Evolutionary conservation across 2,888 invertebrate species (phyloP), one percentile per base, ranked within the genome.

Genomic region (Zelleria hepariella): DNA sequence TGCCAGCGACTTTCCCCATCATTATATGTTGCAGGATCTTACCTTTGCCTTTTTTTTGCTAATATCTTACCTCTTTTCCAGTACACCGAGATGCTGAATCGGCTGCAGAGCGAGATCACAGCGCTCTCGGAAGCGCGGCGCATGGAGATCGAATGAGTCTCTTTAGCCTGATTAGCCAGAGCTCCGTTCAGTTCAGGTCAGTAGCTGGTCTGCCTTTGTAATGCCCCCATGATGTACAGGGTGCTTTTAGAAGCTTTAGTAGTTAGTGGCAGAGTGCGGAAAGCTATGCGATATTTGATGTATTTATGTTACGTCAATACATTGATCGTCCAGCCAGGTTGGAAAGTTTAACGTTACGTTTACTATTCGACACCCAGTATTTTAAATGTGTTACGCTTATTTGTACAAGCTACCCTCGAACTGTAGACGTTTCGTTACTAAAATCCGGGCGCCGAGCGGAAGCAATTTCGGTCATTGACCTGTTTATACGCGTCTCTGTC

Each of bases 91-190:
- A 81, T 75, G 60, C 74, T 87, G 58, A 80, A 78, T 61, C 79
- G 81, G 60, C 66, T 87, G n/a, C 80, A 80, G 48, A 82, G 81
- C 60, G 86, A 86, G 53, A 79, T 86, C 61, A 75, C 80, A 0
- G 70, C 73, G 8, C 70, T 86, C 7, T 74, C 84, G 4, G 80
- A 42, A 4, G 32, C 32, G 82, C 32, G 32, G 15, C 32, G 32
- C 15, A 42, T 42, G 3, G 32, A 61, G 68, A 77, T 15, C 23
- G 25, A 20, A 51, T 51, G 42, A 51, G 42, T 27, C 54, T 7
- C 48, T 21, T 7, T 7, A 25, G 10, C 5, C 58, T 15, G 5
- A 27, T 18, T 58, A 20, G n/a, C 20, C 21, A 10, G 53, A 53
- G 23, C 15, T 15, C n/a, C 7, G 24, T 8, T 53, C 15, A 53